Base-by-base conservation (phyloP, 2,113 vertebrate genomes). In the Leptobrachium leishanense region DNA sequence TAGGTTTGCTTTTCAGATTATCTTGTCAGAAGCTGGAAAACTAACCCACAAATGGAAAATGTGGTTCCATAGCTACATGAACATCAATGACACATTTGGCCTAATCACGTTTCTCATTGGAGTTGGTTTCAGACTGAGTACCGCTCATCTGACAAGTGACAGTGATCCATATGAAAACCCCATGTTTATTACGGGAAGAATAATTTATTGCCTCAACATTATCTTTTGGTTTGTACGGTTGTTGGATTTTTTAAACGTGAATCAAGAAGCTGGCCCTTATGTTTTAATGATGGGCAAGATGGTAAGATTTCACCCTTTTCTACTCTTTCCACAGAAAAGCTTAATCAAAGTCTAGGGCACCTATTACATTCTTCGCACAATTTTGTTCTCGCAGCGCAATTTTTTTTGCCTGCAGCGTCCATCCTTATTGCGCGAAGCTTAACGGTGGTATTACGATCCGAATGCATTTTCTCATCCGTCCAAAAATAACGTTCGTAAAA, bases 261-360 rank as follows among this genome's bases (percentile, higher is more conserved):
- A 98, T 90, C 97, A 98, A 84, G 96, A 98, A 85, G 98, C 98
- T 84, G 98, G 98, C 53, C 97, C 97, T 6, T 99, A 98, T 2
- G 96, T 99, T 87, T 97, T 97, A 95, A 99, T 99, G 96, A 98
- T 99, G 83, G 96, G 95, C 76, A 99, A 98, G 92, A 99, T 99
- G 98, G 98, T 99, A 89, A 95, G 97, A 78, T 69, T 7, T 44
- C 2, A 11, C 11, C 2, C 54, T 9, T 70, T 46, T 6, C 39
- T 70, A 2, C n/a, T 31, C 20, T 31, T 31, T 31, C 20, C 20
- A 31, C 20, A 31, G 20, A 31, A 31, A 31, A 31, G 20, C 20
- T 31, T 31, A 31, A 31, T 31, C 0, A 31, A 31, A 31, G 20
- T 31, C 20, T 31, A 31, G 20, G 20, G 20, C 20, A 31, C 20